These are phyloP conservation scores for Neuroscelio doddi DNA, from an alignment of 2,888 invertebrate species.

Conservation along the genomic window DNA sequence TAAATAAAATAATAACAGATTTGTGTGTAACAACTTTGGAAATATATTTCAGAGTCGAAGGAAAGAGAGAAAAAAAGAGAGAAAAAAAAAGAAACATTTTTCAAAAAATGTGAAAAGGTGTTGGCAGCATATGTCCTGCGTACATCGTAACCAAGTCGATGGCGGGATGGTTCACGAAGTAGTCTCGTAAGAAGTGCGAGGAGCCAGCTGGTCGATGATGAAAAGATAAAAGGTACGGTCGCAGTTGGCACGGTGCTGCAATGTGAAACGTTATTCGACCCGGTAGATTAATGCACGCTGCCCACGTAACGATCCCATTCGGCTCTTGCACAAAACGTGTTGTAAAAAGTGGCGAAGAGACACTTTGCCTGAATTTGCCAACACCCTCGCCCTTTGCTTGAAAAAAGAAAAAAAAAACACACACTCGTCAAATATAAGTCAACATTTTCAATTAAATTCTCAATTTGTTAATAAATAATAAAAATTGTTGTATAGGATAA, in stretches of 20 bases:
- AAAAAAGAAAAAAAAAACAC: background rate
- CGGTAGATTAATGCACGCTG: slow-evolving; percentile 33
- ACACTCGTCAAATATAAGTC: no score
- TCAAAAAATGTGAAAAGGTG: slow-evolving; percentile 19
- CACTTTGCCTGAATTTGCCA: slow-evolving; percentile 16
- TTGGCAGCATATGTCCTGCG: slow-evolving; percentile 29
- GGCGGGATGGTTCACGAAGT: slow-evolving; percentile 19
- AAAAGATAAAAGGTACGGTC: slow-evolving; percentile 38
- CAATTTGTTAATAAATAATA: no score
- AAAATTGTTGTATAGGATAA: no score
- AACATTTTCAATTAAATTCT: no score
- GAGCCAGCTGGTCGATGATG: slow-evolving; percentile 38
- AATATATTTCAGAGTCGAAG: background rate
- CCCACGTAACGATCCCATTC: slow-evolving; percentile 29
- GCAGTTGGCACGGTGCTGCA: slow-evolving; percentile 30
- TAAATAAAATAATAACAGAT: no score
- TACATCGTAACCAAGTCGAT: slow-evolving; percentile 8
- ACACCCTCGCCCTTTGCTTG: slow-evolving; percentile 9
- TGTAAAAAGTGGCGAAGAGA: slow-evolving; percentile 31
- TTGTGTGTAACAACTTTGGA: background rate
- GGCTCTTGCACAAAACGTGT: slow-evolving; percentile 28
- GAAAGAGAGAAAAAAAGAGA: background rate
- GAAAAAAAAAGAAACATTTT: slow-evolving; percentile 13
- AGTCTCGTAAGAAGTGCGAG: slow-evolving; percentile 32
- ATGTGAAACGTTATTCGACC: slow-evolving; percentile 25